These are phyloP conservation scores for Maccullochella peelii DNA, from an alignment of 2,113 vertebrate genomes.

Conservation along the genomic window DNA sequence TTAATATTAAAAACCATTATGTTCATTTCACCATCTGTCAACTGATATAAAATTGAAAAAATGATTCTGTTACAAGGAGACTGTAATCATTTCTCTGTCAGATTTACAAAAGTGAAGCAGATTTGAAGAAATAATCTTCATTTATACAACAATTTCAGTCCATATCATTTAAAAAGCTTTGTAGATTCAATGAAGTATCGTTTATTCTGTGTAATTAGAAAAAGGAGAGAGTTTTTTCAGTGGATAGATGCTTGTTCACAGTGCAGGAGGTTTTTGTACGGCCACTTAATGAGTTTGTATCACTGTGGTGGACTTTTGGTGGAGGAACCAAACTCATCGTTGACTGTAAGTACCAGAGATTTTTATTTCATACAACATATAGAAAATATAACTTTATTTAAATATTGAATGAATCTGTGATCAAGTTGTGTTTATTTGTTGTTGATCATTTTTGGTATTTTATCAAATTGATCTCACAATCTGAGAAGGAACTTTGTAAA, in stretches of 20 bases:
- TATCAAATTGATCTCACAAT: too few species aligned
- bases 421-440: neutral
- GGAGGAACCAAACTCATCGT: conserved; percentile 44
- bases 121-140: too few species aligned
- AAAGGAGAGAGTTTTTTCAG: neutral
- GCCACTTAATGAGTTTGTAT: conserved; percentile 29
- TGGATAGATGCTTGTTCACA: neutral
- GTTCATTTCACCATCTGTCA: too few species aligned
- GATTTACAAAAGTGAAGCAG: too few species aligned
- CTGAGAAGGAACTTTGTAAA: neutral
- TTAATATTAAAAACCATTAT: too few species aligned
- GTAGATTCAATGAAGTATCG: too few species aligned
- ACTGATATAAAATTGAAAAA: too few species aligned
- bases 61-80: too few species aligned
- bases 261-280: conserved; percentile 44
- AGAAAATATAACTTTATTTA: too few species aligned
- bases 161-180: too few species aligned
- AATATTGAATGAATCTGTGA: neutral
- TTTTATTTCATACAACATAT: neutral
- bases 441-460: neutral
- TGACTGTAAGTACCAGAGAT: conserved; percentile 34
- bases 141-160: too few species aligned
- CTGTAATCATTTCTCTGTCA: too few species aligned
- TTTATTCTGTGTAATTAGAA: conserved; percentile 33
- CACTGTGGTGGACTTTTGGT: conserved; percentile 32